These are phyloP conservation scores for cat (Felis catus) DNA, from an alignment of 2,113 vertebrate genomes.

Conservation along the genomic window DNA sequence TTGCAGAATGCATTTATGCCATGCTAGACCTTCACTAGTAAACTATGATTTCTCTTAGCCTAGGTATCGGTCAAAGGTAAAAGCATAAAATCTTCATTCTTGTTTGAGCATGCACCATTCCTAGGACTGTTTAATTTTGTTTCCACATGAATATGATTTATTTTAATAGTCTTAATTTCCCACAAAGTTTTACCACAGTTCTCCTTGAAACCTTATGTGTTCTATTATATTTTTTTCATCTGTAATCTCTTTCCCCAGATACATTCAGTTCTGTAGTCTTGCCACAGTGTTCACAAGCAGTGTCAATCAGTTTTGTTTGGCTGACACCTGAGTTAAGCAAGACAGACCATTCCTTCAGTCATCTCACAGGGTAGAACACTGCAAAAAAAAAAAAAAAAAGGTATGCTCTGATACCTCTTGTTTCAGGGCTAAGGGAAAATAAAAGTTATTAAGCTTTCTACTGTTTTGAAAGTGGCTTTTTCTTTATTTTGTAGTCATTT, in stretches of 20 bases:
- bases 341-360: background rate
- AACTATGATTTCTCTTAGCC: background rate
- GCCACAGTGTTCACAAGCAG: background rate
- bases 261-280: background rate
- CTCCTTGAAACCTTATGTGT: background rate
- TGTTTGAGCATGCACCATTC: background rate
- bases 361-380: background rate
- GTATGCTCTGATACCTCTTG: background rate
- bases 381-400: background rate
- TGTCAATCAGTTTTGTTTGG: background rate
- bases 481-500: background rate
- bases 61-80: background rate
- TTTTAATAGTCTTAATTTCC: background rate
- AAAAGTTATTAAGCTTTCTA: background rate
- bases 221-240: background rate
- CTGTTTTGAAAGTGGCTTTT: background rate
- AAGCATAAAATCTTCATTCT: background rate
- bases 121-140: background rate
- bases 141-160: background rate
- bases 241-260: background rate
- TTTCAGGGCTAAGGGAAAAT: background rate
- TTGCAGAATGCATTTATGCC: background rate
- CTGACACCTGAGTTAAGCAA: background rate
- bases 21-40: background rate
- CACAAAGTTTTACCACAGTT: background rate